Evolutionary conservation across 2,888 invertebrate species (phyloP), one percentile per base, ranked within the genome.

Genomic region (Monochamus alternatus): DNA sequence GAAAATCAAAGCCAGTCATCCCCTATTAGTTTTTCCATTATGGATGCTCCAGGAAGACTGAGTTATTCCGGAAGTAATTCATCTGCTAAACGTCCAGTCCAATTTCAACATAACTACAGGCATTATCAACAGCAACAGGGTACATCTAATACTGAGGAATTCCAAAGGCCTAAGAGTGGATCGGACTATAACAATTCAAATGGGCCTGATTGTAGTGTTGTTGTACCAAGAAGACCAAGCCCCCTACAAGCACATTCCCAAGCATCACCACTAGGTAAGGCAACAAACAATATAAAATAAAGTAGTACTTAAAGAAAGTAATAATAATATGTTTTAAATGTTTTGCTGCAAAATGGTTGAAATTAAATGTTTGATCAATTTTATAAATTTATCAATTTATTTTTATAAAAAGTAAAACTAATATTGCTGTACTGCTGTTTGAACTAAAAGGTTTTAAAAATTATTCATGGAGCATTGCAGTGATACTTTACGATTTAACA

Each of bases 1-100:
- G 91, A 93, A 89, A 91, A 91, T 87, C 85, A 89, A 88, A 91
- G 87, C 89, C 90, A 94, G 83, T 94, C 93, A 14, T 94, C 94
- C 14, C 94, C 94, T 8, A 94, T 94, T 81, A 94, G 94, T 88
- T 95, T 94, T 88, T 94, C 94, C 1, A 93, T 94, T 81, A 93
- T 94, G 92, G 94, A 94, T 88, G 91, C 92, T 8, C 92, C 92
- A 12, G 92, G 93, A 22, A 90, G 92, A 81, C 88, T 94, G 70
- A 93, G 91, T 86, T 94, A 93, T 83, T 89, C 90, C 79, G 89
- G 90, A 67, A 92, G 89, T 86, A 91, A 89, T 87, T 90, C 89
- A 81, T 89, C 91, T 72, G 89, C 91, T 60, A 91, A 92, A 86
- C 83, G 91, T 79, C 88, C 88, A 9, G 82, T 87, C 75, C 89